Conservation (phyloP, 53 echinoderm and acorn worm genomes). For the Arbacia lixula region DNA sequence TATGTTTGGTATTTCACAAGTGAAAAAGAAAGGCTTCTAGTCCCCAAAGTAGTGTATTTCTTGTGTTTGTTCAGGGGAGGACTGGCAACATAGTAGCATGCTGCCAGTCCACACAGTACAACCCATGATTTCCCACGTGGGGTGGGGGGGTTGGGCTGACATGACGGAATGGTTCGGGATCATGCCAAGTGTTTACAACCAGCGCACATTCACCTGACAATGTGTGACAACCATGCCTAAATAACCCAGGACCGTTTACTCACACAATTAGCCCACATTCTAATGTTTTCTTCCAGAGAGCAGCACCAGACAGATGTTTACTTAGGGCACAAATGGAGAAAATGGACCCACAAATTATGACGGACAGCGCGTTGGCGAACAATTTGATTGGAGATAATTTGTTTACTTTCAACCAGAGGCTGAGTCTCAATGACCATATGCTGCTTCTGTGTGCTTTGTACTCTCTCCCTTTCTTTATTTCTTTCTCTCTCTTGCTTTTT, state of each 20-base stretch:
- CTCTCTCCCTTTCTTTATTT: background rate
- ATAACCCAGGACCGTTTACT: slow-evolving; percentile 19
- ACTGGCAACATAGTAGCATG: no score
- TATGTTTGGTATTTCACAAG: no score
- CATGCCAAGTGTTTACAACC: slow-evolving; percentile 27
- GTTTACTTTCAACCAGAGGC: slow-evolving; percentile 39
- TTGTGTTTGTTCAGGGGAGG: no score
- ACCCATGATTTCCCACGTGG: no score
- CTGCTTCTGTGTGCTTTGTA: slow-evolving; percentile 2
- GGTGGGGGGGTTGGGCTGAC: no score
- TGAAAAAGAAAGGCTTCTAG: no score
- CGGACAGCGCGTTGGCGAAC: slow-evolving; percentile 14
- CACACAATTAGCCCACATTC: slow-evolving; percentile 47
- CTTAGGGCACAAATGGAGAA: slow-evolving; percentile 3
- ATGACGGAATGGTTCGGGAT: no score
- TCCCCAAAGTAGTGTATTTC: no score
- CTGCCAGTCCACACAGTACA: no score
- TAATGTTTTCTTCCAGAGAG: background rate
- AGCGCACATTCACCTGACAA: slow-evolving; percentile 15
- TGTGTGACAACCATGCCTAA: slow-evolving; percentile 30
- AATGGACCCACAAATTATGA: slow-evolving; percentile 44
- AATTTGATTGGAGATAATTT: slow-evolving; percentile 51
- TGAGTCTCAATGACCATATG: slow-evolving; percentile 44
- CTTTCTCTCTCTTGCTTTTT: background rate
- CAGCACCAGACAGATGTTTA: slow-evolving; percentile 16